Conservation (phyloP, 2,888 invertebrate genomes). For the Strigamia transsilvanica region DNA sequence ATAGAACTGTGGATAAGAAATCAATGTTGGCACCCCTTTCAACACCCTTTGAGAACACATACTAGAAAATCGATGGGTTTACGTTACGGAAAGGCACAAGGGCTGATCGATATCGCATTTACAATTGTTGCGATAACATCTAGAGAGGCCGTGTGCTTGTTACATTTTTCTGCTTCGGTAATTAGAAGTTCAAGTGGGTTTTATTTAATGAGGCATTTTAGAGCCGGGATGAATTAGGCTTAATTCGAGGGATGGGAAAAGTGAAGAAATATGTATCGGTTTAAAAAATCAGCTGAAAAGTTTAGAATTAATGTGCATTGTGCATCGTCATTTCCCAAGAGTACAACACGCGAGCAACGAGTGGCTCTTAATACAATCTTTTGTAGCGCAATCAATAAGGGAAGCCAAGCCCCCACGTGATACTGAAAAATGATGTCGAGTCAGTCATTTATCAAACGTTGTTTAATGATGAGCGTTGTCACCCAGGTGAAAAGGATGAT, state of each 20-base stretch:
- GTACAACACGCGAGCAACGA: constrained; percentile 31
- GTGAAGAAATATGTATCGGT: neutral
- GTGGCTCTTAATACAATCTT: constrained; percentile 43
- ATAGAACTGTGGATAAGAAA: constrained; percentile 45
- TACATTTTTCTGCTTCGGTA: neutral
- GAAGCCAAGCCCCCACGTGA: constrained; percentile 27
- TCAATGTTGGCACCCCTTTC: constrained; percentile 40
- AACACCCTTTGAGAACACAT: neutral
- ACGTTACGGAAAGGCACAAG: neutral
- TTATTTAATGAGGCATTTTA: neutral
- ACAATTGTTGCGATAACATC: constrained; percentile 32
- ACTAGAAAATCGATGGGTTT: constrained; percentile 18
- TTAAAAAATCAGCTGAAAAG: constrained; percentile 34
- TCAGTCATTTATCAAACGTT: constrained; percentile 41
- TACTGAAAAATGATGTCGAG: constrained; percentile 35
- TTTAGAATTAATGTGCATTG: constrained; percentile 23
- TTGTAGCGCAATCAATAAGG: constrained; percentile 39
- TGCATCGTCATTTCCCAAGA: constrained; percentile 43
- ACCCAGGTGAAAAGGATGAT: constrained; percentile 46
- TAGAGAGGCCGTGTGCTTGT: neutral
- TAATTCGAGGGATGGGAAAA: neutral
- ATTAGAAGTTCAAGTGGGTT: neutral
- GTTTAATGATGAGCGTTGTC: constrained; percentile 48
- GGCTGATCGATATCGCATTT: constrained; percentile 10
- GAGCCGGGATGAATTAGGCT: neutral